Evolutionary conservation across 2,888 invertebrate genomes (phyloP).

Genomic region (Pollenia angustigena): DNA sequence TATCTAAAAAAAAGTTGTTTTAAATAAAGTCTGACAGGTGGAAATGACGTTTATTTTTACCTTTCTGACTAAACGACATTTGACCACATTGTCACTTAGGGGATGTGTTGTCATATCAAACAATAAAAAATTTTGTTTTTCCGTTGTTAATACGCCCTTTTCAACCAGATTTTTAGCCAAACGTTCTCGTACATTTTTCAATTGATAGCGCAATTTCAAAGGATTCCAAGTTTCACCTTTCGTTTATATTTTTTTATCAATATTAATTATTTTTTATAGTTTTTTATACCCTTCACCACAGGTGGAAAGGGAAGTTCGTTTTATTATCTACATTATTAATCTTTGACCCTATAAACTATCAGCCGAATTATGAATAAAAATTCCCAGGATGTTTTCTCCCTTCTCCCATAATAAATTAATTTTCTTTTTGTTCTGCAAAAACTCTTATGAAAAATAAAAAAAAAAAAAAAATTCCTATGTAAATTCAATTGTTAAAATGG

Average conservation of each 20-base stretch:
- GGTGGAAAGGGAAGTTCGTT: no score
- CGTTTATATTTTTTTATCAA: slow-evolving; percentile 1
- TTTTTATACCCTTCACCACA: no score
- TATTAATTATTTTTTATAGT: background rate
- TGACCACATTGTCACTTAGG: slow-evolving; percentile 96
- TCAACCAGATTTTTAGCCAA: slow-evolving; percentile 99
- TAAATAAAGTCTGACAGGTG: no score
- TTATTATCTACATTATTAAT: no score
- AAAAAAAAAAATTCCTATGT: no score
- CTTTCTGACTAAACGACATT: slow-evolving; percentile 98
- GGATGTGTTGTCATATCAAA: slow-evolving; percentile 99
- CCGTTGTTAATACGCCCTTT: slow-evolving; percentile 99
- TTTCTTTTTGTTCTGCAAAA: no score
- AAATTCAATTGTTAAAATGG: no score
- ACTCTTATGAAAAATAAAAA: no score
- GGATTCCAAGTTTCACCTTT: slow-evolving; percentile 99
- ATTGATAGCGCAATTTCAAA: slow-evolving; percentile 97
- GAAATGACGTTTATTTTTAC: slow-evolving; percentile 84
- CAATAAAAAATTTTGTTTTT: slow-evolving; percentile 99
- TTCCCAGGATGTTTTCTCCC: no score
- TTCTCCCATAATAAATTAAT: no score
- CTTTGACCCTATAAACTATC: no score
- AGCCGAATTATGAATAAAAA: no score
- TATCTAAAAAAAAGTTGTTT: slow-evolving; percentile 86
- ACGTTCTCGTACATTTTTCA: slow-evolving; percentile 99